Base-by-base conservation (phyloP, 2,113 vertebrate species). In the Sylvietta virens region DNA sequence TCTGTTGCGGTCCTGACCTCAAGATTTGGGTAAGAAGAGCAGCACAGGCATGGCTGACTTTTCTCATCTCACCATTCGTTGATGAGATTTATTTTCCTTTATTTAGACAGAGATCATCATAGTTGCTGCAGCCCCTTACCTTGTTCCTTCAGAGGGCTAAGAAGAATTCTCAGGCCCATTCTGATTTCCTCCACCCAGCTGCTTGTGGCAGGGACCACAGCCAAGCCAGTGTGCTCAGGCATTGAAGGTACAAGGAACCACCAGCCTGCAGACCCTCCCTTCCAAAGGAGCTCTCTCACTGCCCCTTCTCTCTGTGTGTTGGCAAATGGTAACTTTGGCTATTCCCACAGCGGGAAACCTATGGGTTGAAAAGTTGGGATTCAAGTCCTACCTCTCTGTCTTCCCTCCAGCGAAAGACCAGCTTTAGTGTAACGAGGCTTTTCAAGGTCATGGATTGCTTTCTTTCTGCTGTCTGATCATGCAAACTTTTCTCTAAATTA, bases 271-370 rank as follows among this genome's bases (percentile, higher is more conserved):
- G 58, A 24, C 7, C 26, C 18, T 69, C 4, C 31, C 58, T 79
- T 48, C 57, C 42, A 35, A 30, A 48, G 37, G 58, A 85, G 57
- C 7, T 8, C n/a, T 37, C 17, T 81, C 37, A 16, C 54, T 22
- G 17, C 4, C 1, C 1, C 1, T 62, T 66, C 21, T 78, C 1
- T 0, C 31, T 47, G 8, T 37, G 15, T 73, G 80, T 54, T 65
- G 37, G 28, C 40, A 80, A 30, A 58, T 1, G 3, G 11, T 53
- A 65, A 39, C 10, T 80, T 77, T 76, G 58, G 20, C 8, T 42
- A 2, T 64, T 72, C 33, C 53, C 35, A 73, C 21, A 7, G 17
- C 7, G 81, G 64, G 50, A 64, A 88, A 80, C 26, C 15, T 71
- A 0, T 14, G 30, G n/a, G 23, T 83, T 66, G 30, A 23, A 54